Conservation (phyloP, 2,888 invertebrate genomes). For the Eustalomyia histrio region DNA sequence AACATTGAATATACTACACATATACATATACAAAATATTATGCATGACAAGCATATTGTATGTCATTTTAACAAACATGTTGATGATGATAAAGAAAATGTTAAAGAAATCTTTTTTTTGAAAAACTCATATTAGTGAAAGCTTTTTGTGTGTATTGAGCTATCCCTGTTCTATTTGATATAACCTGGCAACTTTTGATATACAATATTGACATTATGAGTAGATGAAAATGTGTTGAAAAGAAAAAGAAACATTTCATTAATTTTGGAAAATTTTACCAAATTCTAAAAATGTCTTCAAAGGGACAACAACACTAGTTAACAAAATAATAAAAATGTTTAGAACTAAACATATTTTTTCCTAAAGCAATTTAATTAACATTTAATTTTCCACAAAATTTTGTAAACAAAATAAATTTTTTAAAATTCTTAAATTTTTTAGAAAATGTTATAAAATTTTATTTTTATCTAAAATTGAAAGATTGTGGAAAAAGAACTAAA, state of each 20-base stretch:
- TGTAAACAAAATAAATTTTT: no score
- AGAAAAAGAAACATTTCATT: not conserved
- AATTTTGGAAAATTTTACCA: not conserved
- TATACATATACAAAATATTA: conserved; percentile 42
- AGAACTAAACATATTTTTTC: no score
- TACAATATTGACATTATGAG: not conserved
- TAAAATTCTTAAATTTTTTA: no score
- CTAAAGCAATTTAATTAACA: no score
- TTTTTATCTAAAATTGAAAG: no score
- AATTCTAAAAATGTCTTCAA: not conserved
- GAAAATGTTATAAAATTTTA: no score
- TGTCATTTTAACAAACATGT: conserved; percentile 42
- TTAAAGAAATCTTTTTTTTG: conserved; percentile 5
- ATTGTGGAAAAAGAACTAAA: no score
- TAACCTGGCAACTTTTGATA: conserved; percentile 39
- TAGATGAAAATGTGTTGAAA: no score
- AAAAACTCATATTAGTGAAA: conserved; percentile 16
- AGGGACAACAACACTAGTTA: no score
- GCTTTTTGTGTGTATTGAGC: conserved; percentile 20
- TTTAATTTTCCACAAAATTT: no score
- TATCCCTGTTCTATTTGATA: conserved; percentile 7
- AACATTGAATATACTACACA: not conserved
- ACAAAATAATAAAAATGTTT: no score
- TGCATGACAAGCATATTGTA: conserved; percentile 61
- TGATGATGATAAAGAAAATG: conserved; percentile 29